A percentile compares a stretch with the other conserved stretches of the same genome.
Evolutionary conservation across 2,797 vertebrate genomes (phyloP).

Genomic region (Adelosebastes latens): DNA sequence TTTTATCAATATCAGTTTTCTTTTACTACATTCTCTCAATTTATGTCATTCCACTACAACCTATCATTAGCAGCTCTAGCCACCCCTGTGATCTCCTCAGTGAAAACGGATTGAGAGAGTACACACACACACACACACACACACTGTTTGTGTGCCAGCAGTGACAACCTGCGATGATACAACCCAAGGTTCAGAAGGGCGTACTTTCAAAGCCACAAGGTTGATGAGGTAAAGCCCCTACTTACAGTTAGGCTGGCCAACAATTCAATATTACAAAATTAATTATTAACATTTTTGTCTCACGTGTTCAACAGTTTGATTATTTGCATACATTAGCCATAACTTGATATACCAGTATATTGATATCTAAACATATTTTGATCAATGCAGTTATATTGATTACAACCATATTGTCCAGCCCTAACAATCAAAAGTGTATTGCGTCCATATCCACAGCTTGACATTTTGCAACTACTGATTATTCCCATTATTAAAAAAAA

Average conservation of each 20-base stretch:
- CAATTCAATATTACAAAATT: not conserved
- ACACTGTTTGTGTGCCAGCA: slow-evolving; percentile 3
- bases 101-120: slow-evolving; percentile 1
- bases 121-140: not conserved
- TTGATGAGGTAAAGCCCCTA: not conserved
- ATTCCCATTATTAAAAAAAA: not conserved
- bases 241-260: not conserved
- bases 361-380: not conserved
- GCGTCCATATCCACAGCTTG: not conserved
- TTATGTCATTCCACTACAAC: slow-evolving; percentile 18
- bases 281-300: not conserved
- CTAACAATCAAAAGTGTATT: not conserved
- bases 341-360: not conserved
- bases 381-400: not conserved
- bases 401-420: not conserved
- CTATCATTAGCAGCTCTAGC: slow-evolving; percentile 33
- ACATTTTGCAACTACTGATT: not conserved
- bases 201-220: not conserved
- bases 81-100: slow-evolving; percentile 18
- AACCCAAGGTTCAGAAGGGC: not conserved
- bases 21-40: not conserved
- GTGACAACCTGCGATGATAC: slow-evolving; percentile 12
- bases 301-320: not conserved
- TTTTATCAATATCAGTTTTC: not conserved
- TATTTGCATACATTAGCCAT: not conserved